Evolutionary conservation across 2,113 vertebrate species (phyloP).

Genomic region (Tupaia tana): DNA sequence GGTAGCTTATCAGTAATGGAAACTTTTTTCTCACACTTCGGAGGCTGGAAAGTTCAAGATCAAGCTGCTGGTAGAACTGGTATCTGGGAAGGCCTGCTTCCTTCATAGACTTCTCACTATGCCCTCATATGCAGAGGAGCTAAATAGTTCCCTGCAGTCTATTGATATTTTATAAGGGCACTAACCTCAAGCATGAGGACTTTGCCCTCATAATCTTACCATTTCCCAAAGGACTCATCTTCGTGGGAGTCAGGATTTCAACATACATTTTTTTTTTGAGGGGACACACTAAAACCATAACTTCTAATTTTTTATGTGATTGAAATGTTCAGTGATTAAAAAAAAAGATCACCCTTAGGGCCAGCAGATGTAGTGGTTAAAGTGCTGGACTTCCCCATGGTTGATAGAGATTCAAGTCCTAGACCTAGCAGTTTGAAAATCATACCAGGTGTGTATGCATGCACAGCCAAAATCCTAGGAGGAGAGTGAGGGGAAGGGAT

Average conservation of each 20-base stretch:
- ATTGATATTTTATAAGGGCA: no score
- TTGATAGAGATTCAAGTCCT: no score
- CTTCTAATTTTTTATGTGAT: background rate
- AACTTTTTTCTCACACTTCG: background rate
- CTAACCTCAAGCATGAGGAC: no score
- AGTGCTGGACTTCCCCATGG: no score
- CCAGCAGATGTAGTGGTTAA: no score
- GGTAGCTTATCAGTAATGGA: background rate
- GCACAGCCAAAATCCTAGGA: no score
- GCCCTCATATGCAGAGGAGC: background rate
- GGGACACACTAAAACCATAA: background rate
- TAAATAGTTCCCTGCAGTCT: background rate
- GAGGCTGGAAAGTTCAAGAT: background rate
- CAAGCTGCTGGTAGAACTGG: background rate
- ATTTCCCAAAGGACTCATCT: background rate
- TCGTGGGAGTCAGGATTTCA: background rate
- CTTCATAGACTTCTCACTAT: background rate
- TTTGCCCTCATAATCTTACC: background rate
- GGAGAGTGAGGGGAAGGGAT: no score
- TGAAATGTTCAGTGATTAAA: constrained; percentile 7
- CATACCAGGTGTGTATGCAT: no score
- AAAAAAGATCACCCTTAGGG: background rate
- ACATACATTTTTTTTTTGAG: background rate
- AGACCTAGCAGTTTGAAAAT: no score
- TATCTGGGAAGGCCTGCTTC: background rate